phyloP scores from a whole-genome alignment of 2,113 vertebrate genomes.

The Talpa occidentalis region DNA sequence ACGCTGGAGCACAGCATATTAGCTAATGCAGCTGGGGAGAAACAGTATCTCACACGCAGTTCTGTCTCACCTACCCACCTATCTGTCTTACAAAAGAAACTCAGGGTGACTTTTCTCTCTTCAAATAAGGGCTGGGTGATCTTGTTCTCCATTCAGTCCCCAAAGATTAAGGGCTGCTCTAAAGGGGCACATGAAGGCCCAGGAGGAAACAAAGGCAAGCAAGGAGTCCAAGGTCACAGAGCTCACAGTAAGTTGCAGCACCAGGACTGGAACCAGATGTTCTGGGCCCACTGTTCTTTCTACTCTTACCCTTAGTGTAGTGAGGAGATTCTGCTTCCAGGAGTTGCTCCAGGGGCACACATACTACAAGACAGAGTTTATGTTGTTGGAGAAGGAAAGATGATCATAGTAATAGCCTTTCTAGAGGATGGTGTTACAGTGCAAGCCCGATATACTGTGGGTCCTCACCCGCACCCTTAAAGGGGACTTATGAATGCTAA shows the following conservation, averaged over 20 bases:
- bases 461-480: too few species aligned
- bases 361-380: neutral
- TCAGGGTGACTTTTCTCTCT: neutral
- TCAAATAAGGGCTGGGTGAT: neutral
- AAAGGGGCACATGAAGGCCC: neutral
- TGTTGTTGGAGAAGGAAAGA: neutral
- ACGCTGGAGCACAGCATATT: neutral
- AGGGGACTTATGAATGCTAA: too few species aligned
- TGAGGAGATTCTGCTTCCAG: neutral
- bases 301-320: neutral
- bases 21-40: neutral
- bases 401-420: neutral
- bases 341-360: too few species aligned
- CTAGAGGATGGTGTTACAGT: slow-evolving; percentile 13
- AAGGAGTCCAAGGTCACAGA: neutral
- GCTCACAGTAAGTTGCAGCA: neutral
- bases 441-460: too few species aligned
- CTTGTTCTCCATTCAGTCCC: neutral
- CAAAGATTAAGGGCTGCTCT: neutral
- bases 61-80: neutral
- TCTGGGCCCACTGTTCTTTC: neutral
- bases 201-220: neutral
- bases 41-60: neutral
- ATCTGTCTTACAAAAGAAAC: neutral
- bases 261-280: neutral